Base-by-base conservation (phyloP, 2,113 vertebrate genomes). In the Argyrosomus japonicus region DNA sequence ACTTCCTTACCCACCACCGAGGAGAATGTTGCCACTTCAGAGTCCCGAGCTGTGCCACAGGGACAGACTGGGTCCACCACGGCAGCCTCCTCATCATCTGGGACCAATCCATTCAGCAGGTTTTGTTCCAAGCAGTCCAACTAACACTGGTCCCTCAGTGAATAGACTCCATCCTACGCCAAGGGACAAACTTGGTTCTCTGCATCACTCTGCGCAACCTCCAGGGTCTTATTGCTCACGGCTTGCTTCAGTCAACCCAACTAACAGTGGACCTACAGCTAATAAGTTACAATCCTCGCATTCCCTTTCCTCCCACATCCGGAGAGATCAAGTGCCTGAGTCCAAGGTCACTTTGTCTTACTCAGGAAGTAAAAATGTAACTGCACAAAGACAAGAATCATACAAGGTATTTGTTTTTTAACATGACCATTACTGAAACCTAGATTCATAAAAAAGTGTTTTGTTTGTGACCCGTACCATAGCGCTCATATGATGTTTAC, bases 341-440 rank as follows among this genome's bases (percentile, higher is more conserved):
- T 70, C 77, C n/a, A 84, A 23, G 25, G 45, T 23, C 11, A 43
- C 11, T 2, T 57, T 54, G 7, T 63, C 53, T 21, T 25, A 23
- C 76, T 76, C 74, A 25, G 78, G 79, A 79, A 88, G 15, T 27
- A 75, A 74, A 78, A 67, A 40, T 76, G 54, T 12, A 48, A 75
- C 54, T 0, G 12, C 48, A 54, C 67, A 68, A 83, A 71, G 58
- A 73, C 74, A 80, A 75, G 68, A 75, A 17, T 75, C 51, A 23
- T 63, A 36, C 17, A 90, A 85, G 91, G 92, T 92, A 92, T 61
- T 54, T 19, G 1, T 47, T 75, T 54, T 72, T 74, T 25, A 25
- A 45, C 18, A 21, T 51, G 14, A 6, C 10, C 6, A 65, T 64
- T 43, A 14, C 0, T 68, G 43, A 47, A 77, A 70, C 2, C n/a